Base-by-base conservation (phyloP, 2,113 vertebrate genomes). In the Lepus europaeus region DNA sequence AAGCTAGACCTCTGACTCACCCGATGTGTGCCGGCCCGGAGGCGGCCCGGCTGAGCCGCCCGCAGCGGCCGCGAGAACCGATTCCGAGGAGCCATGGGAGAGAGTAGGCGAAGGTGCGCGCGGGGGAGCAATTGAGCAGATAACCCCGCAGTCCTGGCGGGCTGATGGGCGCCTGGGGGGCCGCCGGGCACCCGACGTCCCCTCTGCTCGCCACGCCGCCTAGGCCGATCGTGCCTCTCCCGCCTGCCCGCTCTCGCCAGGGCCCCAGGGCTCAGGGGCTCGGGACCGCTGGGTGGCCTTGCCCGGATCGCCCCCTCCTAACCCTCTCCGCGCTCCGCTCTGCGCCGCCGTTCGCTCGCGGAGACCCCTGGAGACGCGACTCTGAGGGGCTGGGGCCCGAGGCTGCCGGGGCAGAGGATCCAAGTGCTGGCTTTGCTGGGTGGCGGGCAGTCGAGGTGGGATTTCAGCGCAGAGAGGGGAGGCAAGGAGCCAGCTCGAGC, bases 1-100 rank as follows among this genome's bases (percentile, higher is more conserved):
- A 68, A 31, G 31, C 74, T n/a, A 91, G 96, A 95, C 86, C 93
- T 96, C 93, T 96, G 97, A 97, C 92, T 97, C 97, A 96, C 88
- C 73, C 69, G 2, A 45, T 74, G 91, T 25, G 70, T 82, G 64
- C 74, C 53, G 6, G 93, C 89, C 68, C 0, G 94, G 56, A 93
- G 80, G 27, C 66, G 72, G 29, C 25, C 51, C 29, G 29, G 91
- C 12, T 33, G 83, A 36, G 64, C 39, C 86, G 27, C 78, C 20
- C 29, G 63, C 45, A 19, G 79, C 68, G 14, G 70, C 64, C 10
- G 79, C 78, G 22, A 79, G 83, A 95, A 84, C 91, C 49, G 27
- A 25, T 86, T 97, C 85, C 22, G 33, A 56, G 63, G 51, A 77
- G 56, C 63, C 39, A 1, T 49, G 69, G 45, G 20, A 66, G 39